Evolutionary conservation across 1,140 invertebrate species (phyloP).

Genomic region (Yoshiicerus persimilis): DNA sequence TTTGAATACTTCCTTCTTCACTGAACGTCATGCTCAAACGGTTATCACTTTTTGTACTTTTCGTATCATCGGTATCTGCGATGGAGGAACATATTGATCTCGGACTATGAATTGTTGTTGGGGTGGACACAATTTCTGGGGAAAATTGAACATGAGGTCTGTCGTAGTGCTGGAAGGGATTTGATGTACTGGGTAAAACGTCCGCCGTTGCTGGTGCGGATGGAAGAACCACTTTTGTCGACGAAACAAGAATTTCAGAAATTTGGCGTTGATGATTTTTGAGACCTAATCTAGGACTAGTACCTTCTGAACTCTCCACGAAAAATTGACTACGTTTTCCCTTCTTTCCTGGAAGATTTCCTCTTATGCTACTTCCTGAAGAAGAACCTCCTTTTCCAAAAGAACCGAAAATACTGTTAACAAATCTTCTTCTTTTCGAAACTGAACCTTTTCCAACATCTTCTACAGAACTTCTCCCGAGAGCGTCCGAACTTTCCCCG

Average conservation of each 20-base stretch:
- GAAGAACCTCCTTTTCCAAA: slow-evolving; percentile 50
- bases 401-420: slow-evolving; percentile 49
- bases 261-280: background rate
- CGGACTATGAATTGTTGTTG: background rate
- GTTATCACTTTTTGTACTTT: background rate
- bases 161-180: background rate
- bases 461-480: slow-evolving; percentile 26
- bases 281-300: background rate
- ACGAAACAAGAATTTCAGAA: background rate
- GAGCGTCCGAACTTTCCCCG: slow-evolving; percentile 50
- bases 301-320: background rate
- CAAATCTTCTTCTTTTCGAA: slow-evolving; percentile 28
- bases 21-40: background rate
- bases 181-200: background rate
- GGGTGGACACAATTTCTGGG: background rate
- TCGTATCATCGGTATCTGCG: background rate
- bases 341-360: background rate
- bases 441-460: slow-evolving; percentile 26
- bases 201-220: background rate
- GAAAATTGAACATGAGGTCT: background rate
- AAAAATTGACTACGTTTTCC: slow-evolving; percentile 26
- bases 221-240: background rate
- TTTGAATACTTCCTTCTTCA: background rate
- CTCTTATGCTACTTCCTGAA: background rate
- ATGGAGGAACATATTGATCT: background rate